phyloP scores from a whole-genome alignment of 23 tunicate species.

The Pegea sp. region DNA sequence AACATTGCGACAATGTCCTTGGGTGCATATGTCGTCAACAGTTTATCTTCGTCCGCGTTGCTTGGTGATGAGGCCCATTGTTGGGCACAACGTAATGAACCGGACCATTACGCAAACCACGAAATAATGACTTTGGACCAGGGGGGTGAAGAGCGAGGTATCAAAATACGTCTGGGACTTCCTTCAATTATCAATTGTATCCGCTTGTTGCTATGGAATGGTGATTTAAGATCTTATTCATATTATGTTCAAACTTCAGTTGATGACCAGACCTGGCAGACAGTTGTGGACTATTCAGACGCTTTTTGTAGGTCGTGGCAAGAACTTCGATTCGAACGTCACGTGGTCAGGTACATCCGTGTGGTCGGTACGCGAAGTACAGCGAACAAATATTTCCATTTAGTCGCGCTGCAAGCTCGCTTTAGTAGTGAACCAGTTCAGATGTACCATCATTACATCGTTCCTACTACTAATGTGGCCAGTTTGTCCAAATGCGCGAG shows the following conservation, averaged over 20 bases:
- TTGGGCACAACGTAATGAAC: constrained; percentile 18
- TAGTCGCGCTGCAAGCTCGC: constrained; percentile 76
- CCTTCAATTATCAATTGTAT: constrained; percentile 79
- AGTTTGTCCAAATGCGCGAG: constrained; percentile 42
- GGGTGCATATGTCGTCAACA: constrained; percentile 87
- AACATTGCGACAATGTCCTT: constrained; percentile 75
- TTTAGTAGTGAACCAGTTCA: constrained; percentile 17
- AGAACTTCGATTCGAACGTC: constrained; percentile 28
- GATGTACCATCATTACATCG: constrained; percentile 20
- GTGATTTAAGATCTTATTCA: constrained; percentile 70
- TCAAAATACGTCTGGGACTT: constrained; percentile 61
- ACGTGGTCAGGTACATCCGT: constrained; percentile 89
- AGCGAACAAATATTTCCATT: constrained; percentile 65
- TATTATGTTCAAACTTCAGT: constrained; percentile 72
- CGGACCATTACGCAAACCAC: constrained; percentile 53
- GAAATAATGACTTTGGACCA: no score
- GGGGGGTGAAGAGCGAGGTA: constrained; percentile 61
- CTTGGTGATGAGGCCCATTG: constrained; percentile 37
- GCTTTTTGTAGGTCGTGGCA: constrained; percentile 92
- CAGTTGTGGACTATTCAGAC: constrained; percentile 54
- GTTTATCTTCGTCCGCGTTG: constrained; percentile 67
- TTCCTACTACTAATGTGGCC: constrained; percentile 56
- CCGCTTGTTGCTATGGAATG: constrained; percentile 68
- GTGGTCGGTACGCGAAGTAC: constrained; percentile 88
- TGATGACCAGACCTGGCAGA: constrained; percentile 69